Percentiles rank a stretch among this genome's conserved stretches.
Evolutionary conservation across 2,888 invertebrate species (phyloP).

Genomic region (Tryphoninae sp.): DNA sequence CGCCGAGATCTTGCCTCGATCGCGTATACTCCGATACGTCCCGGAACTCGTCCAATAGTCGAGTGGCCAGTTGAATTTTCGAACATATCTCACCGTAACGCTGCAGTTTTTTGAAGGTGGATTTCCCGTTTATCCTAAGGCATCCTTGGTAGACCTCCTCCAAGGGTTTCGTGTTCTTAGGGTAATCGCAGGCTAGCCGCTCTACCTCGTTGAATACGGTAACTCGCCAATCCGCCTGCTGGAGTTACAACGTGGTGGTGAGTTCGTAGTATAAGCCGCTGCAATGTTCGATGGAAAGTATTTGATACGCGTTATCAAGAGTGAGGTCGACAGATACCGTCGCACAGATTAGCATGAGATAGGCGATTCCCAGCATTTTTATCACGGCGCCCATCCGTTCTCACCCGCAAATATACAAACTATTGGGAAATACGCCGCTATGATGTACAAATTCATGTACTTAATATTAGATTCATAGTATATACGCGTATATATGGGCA

Average conservation of each 20-base stretch:
- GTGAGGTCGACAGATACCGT: too few species aligned
- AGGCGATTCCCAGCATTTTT: too few species aligned
- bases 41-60: too few species aligned
- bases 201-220: constrained; percentile 19
- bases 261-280: constrained; percentile 5
- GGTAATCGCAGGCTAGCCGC: background rate
- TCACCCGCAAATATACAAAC: too few species aligned
- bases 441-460: too few species aligned
- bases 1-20: background rate
- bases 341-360: too few species aligned
- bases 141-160: background rate
- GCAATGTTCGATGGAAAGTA: background rate
- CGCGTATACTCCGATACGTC: background rate
- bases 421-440: too few species aligned
- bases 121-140: background rate
- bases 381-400: too few species aligned
- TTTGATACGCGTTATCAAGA: too few species aligned
- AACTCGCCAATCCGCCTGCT: constrained; percentile 27
- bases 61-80: background rate
- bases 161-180: background rate
- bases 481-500: too few species aligned
- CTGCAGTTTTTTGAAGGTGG: background rate
- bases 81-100: too few species aligned
- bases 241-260: background rate
- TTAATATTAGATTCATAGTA: too few species aligned